phyloP scores from a whole-genome alignment of 2,113 vertebrate genomes.

The Malurus alboscapulatus region DNA sequence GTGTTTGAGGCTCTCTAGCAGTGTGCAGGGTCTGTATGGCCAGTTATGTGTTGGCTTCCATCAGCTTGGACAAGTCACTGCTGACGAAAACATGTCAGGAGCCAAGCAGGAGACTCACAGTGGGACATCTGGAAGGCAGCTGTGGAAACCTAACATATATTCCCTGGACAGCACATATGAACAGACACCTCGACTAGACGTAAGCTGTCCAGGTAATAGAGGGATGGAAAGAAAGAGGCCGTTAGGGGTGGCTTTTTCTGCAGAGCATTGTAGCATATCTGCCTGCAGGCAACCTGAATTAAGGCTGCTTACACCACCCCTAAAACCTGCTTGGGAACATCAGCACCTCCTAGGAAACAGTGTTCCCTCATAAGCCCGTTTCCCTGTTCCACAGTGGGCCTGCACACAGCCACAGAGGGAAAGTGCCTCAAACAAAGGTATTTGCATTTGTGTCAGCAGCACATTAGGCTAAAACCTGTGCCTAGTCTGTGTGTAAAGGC shows the following conservation, averaged over 20 bases:
- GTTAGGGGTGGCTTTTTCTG: neutral
- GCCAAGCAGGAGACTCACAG: neutral
- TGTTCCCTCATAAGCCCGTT: neutral
- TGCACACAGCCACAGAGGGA: neutral
- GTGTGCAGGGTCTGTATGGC: neutral
- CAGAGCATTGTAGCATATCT: neutral
- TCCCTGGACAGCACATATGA: neutral
- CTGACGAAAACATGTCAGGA: neutral
- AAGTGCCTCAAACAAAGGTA: neutral
- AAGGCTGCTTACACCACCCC: neutral
- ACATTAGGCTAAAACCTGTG: neutral
- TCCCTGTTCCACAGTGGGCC: neutral
- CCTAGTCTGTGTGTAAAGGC: neutral
- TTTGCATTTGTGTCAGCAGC: neutral
- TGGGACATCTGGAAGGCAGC: neutral
- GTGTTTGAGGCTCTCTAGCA: neutral
- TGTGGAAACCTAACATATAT: neutral
- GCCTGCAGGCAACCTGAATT: neutral
- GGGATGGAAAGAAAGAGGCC: neutral
- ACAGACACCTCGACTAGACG: neutral
- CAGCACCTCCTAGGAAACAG: neutral
- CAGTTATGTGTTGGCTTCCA: neutral
- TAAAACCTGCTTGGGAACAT: neutral
- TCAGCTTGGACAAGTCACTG: neutral
- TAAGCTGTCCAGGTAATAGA: neutral